Evolutionary conservation across 92 coral and sea anemone genomes (phyloP).

Genomic region (Epizoanthus rinbou): DNA sequence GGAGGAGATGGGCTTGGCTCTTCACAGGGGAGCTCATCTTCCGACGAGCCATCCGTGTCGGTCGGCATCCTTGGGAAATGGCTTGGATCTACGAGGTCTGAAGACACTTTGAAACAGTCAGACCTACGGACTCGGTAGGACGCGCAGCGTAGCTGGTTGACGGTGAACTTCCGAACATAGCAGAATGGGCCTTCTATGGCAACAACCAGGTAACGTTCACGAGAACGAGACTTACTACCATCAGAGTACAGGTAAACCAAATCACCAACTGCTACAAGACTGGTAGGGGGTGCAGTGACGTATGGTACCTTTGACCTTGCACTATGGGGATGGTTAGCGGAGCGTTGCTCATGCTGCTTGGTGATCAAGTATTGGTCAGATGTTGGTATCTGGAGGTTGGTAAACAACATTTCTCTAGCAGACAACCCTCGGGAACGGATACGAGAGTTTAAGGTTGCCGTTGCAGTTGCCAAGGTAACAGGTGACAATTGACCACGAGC

Average conservation of each 20-base stretch:
- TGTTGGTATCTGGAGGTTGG: not conserved
- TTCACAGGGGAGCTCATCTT: too few species aligned
- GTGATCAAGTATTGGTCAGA: not conserved
- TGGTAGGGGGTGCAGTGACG: not conserved
- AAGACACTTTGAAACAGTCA: not conserved
- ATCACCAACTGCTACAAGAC: constrained; percentile 5
- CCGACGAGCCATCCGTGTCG: too few species aligned
- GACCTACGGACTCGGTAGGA: constrained; percentile 5
- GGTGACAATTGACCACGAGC: not conserved
- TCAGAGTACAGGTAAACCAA: constrained; percentile 29
- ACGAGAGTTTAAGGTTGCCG: not conserved
- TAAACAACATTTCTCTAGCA: constrained; percentile 27
- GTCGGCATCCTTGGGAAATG: too few species aligned
- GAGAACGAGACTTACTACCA: constrained; percentile 17
- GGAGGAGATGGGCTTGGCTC: too few species aligned
- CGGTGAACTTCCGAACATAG: constrained; percentile 16
- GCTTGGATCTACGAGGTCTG: not conserved
- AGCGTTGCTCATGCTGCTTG: constrained; percentile 15
- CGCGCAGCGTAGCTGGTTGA: constrained; percentile 4
- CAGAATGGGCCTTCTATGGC: not conserved
- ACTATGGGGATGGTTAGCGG: constrained; percentile 15
- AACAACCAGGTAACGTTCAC: constrained; percentile 27
- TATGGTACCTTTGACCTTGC: constrained; percentile 2
- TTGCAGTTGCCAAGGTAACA: not conserved
- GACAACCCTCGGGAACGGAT: constrained; percentile 20